Conservation (phyloP, 2,888 invertebrate species). For the Megaustenia siamemsis region DNA sequence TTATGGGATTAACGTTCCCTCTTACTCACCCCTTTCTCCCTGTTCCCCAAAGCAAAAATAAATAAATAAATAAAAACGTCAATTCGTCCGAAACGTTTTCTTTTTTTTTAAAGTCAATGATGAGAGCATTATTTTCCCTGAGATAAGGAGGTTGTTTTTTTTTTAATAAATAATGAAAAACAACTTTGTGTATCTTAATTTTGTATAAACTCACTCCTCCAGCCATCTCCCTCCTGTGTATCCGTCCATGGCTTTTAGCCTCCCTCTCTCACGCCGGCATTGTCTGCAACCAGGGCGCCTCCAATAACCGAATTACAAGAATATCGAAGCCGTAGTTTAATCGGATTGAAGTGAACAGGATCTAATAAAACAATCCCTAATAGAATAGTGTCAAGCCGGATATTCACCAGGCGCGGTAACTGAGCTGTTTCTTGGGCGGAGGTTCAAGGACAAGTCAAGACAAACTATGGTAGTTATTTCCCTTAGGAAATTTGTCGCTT, state of each 20-base stretch:
- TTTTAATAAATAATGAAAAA: no score
- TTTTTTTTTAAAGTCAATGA: no score
- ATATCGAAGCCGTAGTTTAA: constrained; percentile 58
- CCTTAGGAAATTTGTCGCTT: not conserved
- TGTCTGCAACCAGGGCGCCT: constrained; percentile 50
- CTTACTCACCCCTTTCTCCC: not conserved
- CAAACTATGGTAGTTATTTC: not conserved
- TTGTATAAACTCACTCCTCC: not conserved
- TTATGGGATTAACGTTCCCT: no score
- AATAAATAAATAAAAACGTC: no score
- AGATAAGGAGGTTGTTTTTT: no score
- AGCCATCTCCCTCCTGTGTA: not conserved
- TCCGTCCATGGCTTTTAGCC: not conserved
- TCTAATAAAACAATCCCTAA: constrained; percentile 67
- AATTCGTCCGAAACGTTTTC: no score
- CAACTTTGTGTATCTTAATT: no score
- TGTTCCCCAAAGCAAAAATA: not conserved
- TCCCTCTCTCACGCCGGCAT: not conserved
- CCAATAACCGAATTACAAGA: constrained; percentile 46
- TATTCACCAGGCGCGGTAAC: constrained; percentile 54
- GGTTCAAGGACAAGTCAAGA: not conserved
- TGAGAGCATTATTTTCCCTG: no score
- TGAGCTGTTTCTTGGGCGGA: not conserved
- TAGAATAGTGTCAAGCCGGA: constrained; percentile 64
- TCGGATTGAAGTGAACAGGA: constrained; percentile 63